Evolutionary conservation across 2,888 invertebrate genomes (phyloP).

Genomic region (Dromius quadrimaculatus): DNA sequence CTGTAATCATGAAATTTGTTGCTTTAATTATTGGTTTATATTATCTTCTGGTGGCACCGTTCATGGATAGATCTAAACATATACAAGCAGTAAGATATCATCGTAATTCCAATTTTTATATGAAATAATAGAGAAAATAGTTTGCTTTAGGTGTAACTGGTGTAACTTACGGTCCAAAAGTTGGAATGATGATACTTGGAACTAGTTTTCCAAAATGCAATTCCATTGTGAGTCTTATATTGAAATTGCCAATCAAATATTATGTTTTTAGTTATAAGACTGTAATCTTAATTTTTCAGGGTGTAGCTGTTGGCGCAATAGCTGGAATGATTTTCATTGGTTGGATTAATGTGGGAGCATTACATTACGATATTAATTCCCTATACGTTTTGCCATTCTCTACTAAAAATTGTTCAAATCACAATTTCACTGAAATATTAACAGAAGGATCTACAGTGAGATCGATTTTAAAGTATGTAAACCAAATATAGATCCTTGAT

Average conservation of each 20-base stretch:
- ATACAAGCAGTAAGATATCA: background rate
- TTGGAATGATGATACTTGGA: slow-evolving; percentile 35
- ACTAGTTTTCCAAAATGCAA: slow-evolving; percentile 34
- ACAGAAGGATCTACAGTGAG: too few relatives aligned
- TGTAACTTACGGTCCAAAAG: slow-evolving; percentile 45
- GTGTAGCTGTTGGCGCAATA: slow-evolving; percentile 23
- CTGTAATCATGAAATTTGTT: slow-evolving; percentile 25
- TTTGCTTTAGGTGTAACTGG: slow-evolving; percentile 25
- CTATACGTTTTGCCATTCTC: slow-evolving; percentile 21
- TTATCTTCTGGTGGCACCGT: slow-evolving; percentile 14
- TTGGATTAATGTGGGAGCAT: slow-evolving; percentile 34
- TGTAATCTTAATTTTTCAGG: slow-evolving; percentile 7
- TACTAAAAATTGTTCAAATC: slow-evolving; percentile 1
- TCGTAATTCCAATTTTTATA: background rate
- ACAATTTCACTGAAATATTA: slow-evolving; percentile 14
- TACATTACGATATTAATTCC: slow-evolving; percentile 9
- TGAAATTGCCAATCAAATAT: background rate
- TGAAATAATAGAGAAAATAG: background rate
- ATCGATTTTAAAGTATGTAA: slow-evolving; percentile 4
- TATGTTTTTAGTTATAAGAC: background rate
- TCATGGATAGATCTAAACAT: slow-evolving; percentile 23
- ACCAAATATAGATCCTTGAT: background rate
- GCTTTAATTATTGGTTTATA: slow-evolving; percentile 26
- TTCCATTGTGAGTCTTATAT: slow-evolving; percentile 37
- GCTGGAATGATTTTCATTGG: slow-evolving; percentile 7